phyloP scores from a whole-genome alignment of 1,140 invertebrate genomes.

The Telenomus remus region DNA sequence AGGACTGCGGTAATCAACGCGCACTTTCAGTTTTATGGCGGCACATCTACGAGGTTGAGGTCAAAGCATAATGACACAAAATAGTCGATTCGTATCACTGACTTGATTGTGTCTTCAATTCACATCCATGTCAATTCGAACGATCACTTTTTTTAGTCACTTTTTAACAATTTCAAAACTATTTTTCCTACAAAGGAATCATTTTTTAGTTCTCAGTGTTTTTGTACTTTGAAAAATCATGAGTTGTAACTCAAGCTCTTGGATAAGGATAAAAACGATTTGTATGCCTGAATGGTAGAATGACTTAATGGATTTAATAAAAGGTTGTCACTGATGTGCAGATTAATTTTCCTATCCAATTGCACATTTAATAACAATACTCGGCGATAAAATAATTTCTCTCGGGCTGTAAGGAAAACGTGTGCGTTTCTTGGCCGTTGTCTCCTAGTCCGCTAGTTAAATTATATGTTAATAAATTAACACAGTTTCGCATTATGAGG shows the following conservation, averaged over 20 bases:
- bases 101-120: too few species aligned
- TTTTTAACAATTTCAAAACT: too few species aligned
- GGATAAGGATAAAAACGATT: conserved; percentile 1
- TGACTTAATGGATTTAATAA: conserved; percentile 20
- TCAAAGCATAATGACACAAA: conserved; percentile 34
- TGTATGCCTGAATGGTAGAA: not conserved
- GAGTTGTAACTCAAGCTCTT: not conserved
- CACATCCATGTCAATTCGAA: too few species aligned
- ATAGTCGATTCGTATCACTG: conserved; percentile 35
- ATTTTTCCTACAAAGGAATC: too few species aligned
- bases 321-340: conserved; percentile 3
- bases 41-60: conserved; percentile 41
- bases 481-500: conserved; percentile 30
- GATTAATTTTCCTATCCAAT: conserved; percentile 13
- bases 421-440: conserved; percentile 2
- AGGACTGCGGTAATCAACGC: conserved; percentile 24
- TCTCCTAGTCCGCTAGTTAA: conserved; percentile 3
- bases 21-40: conserved; percentile 50
- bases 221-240: too few species aligned
- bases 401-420: conserved; percentile 8
- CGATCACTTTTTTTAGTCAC: too few species aligned
- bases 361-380: conserved; percentile 23
- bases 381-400: conserved; percentile 5
- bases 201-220: too few species aligned
- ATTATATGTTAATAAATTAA: conserved; percentile 43